Conservation (phyloP, 1,140 invertebrate genomes). For the Drosophila guanche region DNA sequence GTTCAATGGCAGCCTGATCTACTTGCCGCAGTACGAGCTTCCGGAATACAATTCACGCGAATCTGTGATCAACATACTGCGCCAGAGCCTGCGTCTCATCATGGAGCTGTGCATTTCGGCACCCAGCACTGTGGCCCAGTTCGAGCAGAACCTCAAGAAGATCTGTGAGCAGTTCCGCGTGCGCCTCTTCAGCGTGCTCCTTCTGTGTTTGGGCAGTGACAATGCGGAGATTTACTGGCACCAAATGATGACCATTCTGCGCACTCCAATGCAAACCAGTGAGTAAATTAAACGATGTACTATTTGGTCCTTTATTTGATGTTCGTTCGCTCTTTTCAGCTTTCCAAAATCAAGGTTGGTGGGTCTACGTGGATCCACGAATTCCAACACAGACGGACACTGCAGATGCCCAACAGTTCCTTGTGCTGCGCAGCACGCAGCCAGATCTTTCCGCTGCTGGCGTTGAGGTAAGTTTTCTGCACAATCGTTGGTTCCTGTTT, state of each 20-base stretch:
- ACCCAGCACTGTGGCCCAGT: conserved; percentile 64
- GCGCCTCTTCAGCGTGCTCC: conserved; percentile 69
- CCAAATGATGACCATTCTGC: conserved; percentile 65
- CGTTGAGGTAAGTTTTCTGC: conserved; percentile 36
- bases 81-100: conserved; percentile 52
- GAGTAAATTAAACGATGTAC: too few species aligned
- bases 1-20: conserved; percentile 62
- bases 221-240: conserved; percentile 76
- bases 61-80: conserved; percentile 74
- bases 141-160: conserved; percentile 83
- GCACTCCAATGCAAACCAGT: conserved; percentile 56
- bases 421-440: conserved; percentile 58
- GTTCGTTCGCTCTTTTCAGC: conserved; percentile 34
- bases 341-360: conserved; percentile 68
- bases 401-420: conserved; percentile 69
- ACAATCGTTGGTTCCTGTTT: neutral
- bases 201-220: conserved; percentile 66
- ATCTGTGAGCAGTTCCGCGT: conserved; percentile 66
- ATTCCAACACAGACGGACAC: conserved; percentile 56
- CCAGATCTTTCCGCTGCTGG: conserved; percentile 6
- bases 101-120: conserved; percentile 81
- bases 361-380: conserved; percentile 60
- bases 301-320: too few species aligned
- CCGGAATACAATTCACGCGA: conserved; percentile 74
- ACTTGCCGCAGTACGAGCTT: conserved; percentile 73